phyloP scores from a whole-genome alignment of 2,888 invertebrate genomes.

The Pterostichus madidus region DNA sequence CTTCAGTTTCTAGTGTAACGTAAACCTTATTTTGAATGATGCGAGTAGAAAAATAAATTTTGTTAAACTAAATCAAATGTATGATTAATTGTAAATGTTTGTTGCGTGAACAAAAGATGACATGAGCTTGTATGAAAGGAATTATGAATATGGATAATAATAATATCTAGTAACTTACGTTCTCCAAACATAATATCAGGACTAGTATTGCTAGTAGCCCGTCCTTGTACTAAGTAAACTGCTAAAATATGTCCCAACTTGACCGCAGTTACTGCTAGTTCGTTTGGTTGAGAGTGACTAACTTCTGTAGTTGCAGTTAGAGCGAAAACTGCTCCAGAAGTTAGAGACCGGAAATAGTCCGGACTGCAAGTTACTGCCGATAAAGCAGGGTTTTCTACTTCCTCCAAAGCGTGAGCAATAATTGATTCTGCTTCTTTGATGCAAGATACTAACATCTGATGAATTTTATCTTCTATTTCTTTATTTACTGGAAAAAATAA shows the following conservation, averaged over 20 bases:
- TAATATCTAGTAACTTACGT: constrained; percentile 77
- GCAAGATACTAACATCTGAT: constrained; percentile 72
- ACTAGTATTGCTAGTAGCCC: constrained; percentile 87
- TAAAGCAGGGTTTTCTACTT: constrained; percentile 85
- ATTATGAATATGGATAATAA: no score
- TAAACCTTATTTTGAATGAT: no score
- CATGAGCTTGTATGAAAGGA: neutral
- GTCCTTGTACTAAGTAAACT: constrained; percentile 85
- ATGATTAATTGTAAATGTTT: no score
- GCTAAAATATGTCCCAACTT: constrained; percentile 81
- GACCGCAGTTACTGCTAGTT: constrained; percentile 76
- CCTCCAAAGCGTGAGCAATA: constrained; percentile 76
- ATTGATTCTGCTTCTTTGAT: constrained; percentile 74
- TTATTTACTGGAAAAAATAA: neutral
- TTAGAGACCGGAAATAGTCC: constrained; percentile 79
- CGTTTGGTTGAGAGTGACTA: constrained; percentile 75
- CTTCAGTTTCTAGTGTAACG: no score
- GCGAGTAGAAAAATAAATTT: no score
- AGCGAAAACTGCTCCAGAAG: constrained; percentile 75
- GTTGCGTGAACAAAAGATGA: no score
- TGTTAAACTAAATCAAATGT: no score
- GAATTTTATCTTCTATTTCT: constrained; percentile 68
- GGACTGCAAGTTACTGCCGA: constrained; percentile 83
- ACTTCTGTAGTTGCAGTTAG: constrained; percentile 75
- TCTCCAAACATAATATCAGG: constrained; percentile 84